Evolutionary conservation across 1,140 invertebrate genomes (phyloP).

Genomic region (Ylistrum balloti): DNA sequence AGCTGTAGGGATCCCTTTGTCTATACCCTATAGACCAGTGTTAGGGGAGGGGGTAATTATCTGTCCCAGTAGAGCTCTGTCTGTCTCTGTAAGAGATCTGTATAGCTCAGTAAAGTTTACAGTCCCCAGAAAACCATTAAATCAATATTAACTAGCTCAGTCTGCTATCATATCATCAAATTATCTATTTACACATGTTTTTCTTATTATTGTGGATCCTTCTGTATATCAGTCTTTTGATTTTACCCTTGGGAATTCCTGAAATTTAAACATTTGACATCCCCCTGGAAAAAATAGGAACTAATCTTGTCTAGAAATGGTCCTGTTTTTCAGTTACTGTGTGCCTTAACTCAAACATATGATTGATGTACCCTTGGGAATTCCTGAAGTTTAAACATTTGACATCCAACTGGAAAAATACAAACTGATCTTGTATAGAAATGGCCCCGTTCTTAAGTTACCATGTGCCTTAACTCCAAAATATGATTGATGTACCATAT

Average conservation of each 20-base stretch:
- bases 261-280: no score
- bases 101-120: background rate
- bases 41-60: conserved; percentile 18
- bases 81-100: background rate
- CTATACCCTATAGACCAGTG: background rate
- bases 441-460: no score
- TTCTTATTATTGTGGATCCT: background rate
- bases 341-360: background rate
- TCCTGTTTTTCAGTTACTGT: background rate
- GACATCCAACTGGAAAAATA: no score
- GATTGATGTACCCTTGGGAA: no score
- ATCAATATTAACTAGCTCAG: background rate
- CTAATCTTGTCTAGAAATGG: background rate
- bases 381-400: no score
- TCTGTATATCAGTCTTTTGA: background rate
- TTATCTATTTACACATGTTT: background rate
- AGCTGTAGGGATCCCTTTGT: background rate
- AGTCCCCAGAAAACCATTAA: background rate
- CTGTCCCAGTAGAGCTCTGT: background rate
- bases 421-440: no score
- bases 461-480: no score
- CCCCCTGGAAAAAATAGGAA: no score
- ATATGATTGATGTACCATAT: no score
- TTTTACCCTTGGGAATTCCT: no score
- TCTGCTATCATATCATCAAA: background rate